A percentile compares a stretch with the other conserved stretches of the same genome.
Evolutionary conservation across 2,888 invertebrate genomes (phyloP).

Genomic region (Cancer borealis): DNA sequence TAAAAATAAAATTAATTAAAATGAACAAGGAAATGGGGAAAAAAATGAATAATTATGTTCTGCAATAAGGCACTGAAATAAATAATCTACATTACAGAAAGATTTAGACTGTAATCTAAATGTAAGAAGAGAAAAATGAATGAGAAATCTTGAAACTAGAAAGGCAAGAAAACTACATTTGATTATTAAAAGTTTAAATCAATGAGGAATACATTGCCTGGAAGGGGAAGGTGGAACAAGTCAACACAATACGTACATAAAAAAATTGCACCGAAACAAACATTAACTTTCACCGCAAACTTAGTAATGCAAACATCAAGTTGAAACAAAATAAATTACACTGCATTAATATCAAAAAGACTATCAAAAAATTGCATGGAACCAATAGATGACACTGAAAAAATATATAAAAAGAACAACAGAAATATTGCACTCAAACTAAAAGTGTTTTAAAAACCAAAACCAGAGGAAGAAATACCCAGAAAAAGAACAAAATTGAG

Average conservation of each 20-base stretch:
- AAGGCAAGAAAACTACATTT: neutral
- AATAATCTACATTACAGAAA: neutral
- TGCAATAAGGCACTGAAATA: neutral
- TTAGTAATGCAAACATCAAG: too few species aligned
- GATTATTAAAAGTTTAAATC: neutral
- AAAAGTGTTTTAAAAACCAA: neutral
- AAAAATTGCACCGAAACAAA: too few species aligned
- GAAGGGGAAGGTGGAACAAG: neutral
- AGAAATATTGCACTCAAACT: neutral
- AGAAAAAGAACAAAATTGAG: neutral
- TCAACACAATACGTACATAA: too few species aligned
- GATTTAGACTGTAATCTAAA: neutral
- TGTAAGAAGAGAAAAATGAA: neutral
- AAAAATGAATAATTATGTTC: neutral
- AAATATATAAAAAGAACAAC: neutral
- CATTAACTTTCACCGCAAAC: too few species aligned
- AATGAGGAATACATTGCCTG: neutral
- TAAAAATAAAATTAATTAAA: neutral
- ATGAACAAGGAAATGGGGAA: neutral
- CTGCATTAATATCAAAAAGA: neutral
- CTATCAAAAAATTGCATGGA: neutral
- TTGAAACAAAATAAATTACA: neutral
- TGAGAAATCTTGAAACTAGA: neutral
- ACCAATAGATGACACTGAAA: neutral
- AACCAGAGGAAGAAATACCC: neutral